Conservation (phyloP, 2,113 vertebrate genomes). For the Nothocercus nigrocapillus region DNA sequence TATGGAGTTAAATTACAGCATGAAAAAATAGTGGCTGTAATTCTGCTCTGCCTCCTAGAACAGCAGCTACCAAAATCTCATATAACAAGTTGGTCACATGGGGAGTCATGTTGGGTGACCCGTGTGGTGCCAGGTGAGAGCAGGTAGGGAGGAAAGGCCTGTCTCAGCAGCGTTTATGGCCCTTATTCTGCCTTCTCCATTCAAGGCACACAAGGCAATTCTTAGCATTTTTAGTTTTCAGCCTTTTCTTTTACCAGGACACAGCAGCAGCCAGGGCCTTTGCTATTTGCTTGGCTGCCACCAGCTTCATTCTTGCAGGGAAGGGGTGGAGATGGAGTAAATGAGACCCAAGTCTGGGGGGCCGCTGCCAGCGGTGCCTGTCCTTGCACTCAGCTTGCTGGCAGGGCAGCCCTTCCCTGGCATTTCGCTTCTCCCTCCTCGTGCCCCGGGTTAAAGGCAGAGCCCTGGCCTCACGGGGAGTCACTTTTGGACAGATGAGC, state of each 20-base stretch:
- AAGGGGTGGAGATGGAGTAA: background rate
- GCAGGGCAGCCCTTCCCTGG: background rate
- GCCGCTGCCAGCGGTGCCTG: background rate
- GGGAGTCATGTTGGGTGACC: fast-evolving
- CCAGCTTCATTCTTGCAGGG: background rate
- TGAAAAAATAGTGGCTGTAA: background rate
- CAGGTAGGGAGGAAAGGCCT: background rate
- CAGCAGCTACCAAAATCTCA: background rate
- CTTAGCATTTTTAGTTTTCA: background rate
- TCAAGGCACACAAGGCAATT: background rate
- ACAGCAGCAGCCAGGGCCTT: background rate
- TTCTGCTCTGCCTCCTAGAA: background rate
- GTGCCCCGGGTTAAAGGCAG: background rate
- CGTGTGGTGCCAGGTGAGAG: background rate
- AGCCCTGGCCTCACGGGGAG: background rate
- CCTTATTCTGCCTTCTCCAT: background rate
- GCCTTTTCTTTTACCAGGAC: background rate
- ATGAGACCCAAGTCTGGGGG: background rate
- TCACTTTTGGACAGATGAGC: background rate
- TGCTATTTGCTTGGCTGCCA: background rate
- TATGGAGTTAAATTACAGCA: background rate
- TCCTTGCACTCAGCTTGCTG: background rate
- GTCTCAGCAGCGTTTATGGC: background rate
- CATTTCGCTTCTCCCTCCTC: background rate
- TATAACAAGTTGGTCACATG: background rate